Base-by-base conservation (phyloP, 2,113 vertebrate species). In the Tachuris rubrigastra region DNA sequence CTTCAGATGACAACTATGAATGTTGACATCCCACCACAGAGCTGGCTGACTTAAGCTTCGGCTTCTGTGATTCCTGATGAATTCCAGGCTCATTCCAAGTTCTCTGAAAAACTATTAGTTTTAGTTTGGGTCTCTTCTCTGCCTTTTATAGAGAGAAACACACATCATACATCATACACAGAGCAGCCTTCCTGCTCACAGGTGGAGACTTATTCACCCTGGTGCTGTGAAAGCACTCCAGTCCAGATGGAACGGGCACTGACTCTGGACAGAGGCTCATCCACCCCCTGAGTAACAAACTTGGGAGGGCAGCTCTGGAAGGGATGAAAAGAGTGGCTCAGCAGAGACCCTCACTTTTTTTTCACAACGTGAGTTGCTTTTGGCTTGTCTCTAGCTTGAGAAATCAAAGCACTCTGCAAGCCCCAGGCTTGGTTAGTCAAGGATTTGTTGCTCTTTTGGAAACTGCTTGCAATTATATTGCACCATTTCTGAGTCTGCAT, bases 111-210 rank as follows among this genome's bases (percentile, higher is more conserved):
- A 1, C 27, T 27, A 2, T 27, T 41, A 25, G 18, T 66, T 75
- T 18, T 41, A 35, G 30, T 76, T 69, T 27, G 63, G 41, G 15
- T 62, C 17, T 41, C 22, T 66, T 19, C 44, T 52, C 21, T 28
- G 3, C 17, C 18, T 68, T 37, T 37, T 13, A 10, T 74, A 22
- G 25, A 46, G 52, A 62, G 69, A 31, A 46, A 39, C 59, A 28
- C 3, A 0, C 44, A 22, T 69, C 14, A 1, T 16, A 3, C 35
- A n/a, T n/a, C n/a, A n/a, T n/a, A n/a, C n/a, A n/a, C n/a, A n/a
- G n/a, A 27, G 50, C 66, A 75, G 73, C 42, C 41, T 33, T 85
- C 13, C 28, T 75, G 66, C 68, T 85, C 39, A 0, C 19, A 20
- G 49, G 11, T 28, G 37, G 66, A 68, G 33, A 30, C 68, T 65